Percentiles rank a stretch among this genome's conserved stretches.
Conservation (phyloP, 2,797 vertebrate species). For the Ciconia nigra region DNA sequence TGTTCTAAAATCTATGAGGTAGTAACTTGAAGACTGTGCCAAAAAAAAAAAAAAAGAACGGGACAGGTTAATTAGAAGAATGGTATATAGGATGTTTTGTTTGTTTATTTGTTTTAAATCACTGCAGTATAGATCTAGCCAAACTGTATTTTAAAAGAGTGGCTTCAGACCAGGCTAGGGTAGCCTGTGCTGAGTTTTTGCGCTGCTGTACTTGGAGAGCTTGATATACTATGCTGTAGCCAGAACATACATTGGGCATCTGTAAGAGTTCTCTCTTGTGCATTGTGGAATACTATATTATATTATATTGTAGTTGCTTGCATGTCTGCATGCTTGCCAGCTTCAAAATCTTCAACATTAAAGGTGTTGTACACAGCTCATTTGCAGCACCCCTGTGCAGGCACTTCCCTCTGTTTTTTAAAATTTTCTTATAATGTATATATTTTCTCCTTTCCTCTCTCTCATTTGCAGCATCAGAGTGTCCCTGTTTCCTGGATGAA, state of each 20-base stretch:
- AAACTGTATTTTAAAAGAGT: background rate
- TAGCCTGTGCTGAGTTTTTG: background rate
- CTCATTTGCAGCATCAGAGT: background rate
- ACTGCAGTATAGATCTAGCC: background rate
- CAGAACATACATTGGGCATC: background rate
- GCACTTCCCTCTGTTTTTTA: background rate
- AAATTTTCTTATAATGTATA: background rate
- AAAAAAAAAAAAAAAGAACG: background rate
- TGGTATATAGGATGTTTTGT: rapidly evolving
- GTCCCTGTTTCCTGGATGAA: background rate
- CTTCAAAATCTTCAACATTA: background rate
- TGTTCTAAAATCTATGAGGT: background rate
- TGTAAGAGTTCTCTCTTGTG: background rate
- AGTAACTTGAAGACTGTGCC: background rate
- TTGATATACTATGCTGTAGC: background rate
- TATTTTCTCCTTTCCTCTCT: background rate
- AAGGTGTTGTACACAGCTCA: background rate
- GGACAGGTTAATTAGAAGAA: background rate
- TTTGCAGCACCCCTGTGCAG: background rate
- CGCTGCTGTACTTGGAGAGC: background rate
- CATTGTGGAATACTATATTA: background rate
- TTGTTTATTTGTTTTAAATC: background rate
- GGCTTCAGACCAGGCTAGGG: background rate
- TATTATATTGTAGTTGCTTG: background rate
- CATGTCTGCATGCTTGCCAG: background rate